These are phyloP conservation scores for Macrobrachium rosenbergii DNA, from an alignment of 1,140 invertebrate species.

Conservation along the genomic window DNA sequence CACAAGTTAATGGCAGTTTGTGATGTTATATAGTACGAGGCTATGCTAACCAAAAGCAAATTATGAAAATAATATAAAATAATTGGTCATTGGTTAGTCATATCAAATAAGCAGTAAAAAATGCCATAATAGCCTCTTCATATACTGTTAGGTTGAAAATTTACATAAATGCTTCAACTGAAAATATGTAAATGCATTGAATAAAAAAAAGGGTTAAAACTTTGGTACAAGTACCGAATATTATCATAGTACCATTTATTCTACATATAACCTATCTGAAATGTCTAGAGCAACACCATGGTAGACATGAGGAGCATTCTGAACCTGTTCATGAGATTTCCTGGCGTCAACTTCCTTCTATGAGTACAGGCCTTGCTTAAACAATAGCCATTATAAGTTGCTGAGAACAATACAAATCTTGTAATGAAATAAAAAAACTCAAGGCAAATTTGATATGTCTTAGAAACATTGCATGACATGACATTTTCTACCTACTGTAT, in stretches of 20 bases:
- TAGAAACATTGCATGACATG: not conserved
- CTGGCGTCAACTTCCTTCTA: too few species aligned
- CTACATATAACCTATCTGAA: too few species aligned
- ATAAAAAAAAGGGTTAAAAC: too few species aligned
- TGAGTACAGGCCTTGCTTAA: slow-evolving; percentile 17
- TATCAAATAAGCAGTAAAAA: slow-evolving; percentile 20
- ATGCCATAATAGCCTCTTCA: slow-evolving; percentile 22
- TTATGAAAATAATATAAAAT: slow-evolving; percentile 4
- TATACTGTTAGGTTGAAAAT: slow-evolving; percentile 9
- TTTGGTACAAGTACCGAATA: too few species aligned
- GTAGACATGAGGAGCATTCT: too few species aligned
- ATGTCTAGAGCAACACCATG: too few species aligned
- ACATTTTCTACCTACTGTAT: too few species aligned
- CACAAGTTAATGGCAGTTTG: slow-evolving; percentile 49
- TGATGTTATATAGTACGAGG: slow-evolving; percentile 21
- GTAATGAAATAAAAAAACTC: slow-evolving; percentile 13
- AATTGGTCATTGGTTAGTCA: slow-evolving; percentile 13
- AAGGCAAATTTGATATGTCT: slow-evolving; percentile 55
- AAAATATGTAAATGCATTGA: slow-evolving; percentile 24
- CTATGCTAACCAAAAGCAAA: slow-evolving; percentile 3
- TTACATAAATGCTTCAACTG: slow-evolving; percentile 5
- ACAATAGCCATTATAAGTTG: slow-evolving; percentile 9
- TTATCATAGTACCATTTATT: too few species aligned
- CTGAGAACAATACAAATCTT: slow-evolving; percentile 2
- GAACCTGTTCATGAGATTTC: too few species aligned